These are phyloP conservation scores for Melinaea marsaeus DNA, from an alignment of 2,888 invertebrate genomes.

Conservation along the genomic window DNA sequence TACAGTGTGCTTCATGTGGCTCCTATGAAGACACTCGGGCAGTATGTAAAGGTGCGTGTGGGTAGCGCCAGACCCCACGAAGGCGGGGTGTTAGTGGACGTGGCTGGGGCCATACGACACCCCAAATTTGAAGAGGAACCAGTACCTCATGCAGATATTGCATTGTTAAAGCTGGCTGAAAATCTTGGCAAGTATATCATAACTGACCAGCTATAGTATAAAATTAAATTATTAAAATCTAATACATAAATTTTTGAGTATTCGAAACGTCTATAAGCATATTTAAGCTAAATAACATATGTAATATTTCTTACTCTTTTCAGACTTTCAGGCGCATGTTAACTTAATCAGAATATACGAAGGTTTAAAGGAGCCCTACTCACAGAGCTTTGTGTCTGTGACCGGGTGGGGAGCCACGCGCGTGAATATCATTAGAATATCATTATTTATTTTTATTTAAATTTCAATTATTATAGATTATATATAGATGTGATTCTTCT, in stretches of 20 bases:
- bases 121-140: conserved; percentile 73
- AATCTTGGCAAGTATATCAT: conserved; percentile 47
- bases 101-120: conserved; percentile 62
- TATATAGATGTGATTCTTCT: not conserved
- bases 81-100: conserved; percentile 57
- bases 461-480: not conserved
- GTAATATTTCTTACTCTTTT: conserved; percentile 13
- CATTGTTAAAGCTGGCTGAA: conserved; percentile 57
- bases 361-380: conserved; percentile 55
- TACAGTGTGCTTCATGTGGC: conserved; percentile 67
- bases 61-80: conserved; percentile 58
- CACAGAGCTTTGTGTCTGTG: conserved; percentile 64
- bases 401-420: conserved; percentile 65
- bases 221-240: no score
- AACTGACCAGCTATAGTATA: no score
- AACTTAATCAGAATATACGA: conserved; percentile 63
- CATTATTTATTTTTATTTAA: conserved; percentile 4
- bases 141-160: conserved; percentile 68
- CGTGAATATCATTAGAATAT: conserved; percentile 39
- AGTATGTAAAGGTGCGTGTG: conserved; percentile 65
- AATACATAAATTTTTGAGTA: no score
- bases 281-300: no score
- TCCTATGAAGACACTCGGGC: conserved; percentile 54
- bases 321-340: conserved; percentile 49
- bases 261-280: no score